Base-by-base conservation (phyloP, 2,113 vertebrate genomes). In the Platichthys stellatus region DNA sequence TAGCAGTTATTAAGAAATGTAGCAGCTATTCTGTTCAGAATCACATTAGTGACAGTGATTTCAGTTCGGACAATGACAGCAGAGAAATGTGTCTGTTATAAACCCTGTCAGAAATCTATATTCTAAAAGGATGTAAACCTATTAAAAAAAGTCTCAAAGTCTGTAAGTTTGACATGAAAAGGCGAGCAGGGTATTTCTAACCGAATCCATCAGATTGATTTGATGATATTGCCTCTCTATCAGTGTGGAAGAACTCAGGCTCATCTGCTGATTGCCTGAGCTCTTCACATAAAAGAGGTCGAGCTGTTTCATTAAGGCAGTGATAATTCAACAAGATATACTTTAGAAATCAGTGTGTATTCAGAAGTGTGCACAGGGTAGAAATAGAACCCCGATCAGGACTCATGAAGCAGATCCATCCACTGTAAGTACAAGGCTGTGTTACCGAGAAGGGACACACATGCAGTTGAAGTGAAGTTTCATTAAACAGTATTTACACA, bases 251-350 rank as follows among this genome's bases (percentile, higher is more conserved):
- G 84, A 87, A 89, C 88, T 91, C 90, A 88, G 88, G 89, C 89
- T 86, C 86, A 79, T 88, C 61, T 81, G 78, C 79, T 92, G 91
- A 90, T 92, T 93, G 89, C 89, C 82, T 88, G 78, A 87, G 74
- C 85, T 88, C 82, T 91, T 88, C 81, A 90, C 85, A 88, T 92
- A 84, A 90, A 91, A 90, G 89, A 74, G 91, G 82, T 65, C 23
- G 53, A 73, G 67, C 84, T 86, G 83, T 91, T 90, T 86, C 88
- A 91, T 91, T 90, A 89, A 80, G 74, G 75, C 78, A 54, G 78
- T 15, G 92, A 91, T 92, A 89, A 90, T 92, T 92, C 88, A 85
- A 88, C 77, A 65, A 89, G 87, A 90, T 91, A 90, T 88, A 81
- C 85, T 88, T 85, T 89, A 89, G 84, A 89, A 87, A 88, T 87